These are phyloP conservation scores for Cacoxenus indagator DNA, from an alignment of 2,888 invertebrate species.

Conservation along the genomic window DNA sequence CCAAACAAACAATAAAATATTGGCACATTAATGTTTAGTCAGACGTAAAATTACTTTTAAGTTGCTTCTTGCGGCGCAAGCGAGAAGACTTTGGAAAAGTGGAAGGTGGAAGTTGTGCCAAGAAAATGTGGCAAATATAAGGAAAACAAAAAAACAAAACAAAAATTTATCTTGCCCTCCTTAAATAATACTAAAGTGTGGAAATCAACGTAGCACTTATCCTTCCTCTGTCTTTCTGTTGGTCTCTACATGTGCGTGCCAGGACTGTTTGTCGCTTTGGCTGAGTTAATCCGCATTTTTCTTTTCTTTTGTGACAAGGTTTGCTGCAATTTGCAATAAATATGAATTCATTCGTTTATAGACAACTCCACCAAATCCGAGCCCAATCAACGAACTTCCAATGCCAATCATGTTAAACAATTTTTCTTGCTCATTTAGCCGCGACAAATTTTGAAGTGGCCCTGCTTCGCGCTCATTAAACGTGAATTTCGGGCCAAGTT, in stretches of 20 bases:
- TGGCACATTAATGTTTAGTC: constrained; percentile 72
- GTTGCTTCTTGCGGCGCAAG: constrained; percentile 54
- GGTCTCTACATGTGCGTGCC: background rate
- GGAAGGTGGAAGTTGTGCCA: background rate
- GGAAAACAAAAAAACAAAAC: background rate
- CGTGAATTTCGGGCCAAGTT: background rate
- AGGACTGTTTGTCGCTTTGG: constrained; percentile 4
- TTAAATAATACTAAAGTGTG: constrained; percentile 53
- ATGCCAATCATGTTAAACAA: constrained; percentile 37
- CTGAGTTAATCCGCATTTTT: background rate
- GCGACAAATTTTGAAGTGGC: constrained; percentile 34
- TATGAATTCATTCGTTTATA: constrained; percentile 5
- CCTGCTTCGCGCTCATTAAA: constrained; percentile 14
- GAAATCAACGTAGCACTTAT: constrained; percentile 43
- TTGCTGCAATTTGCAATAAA: constrained; percentile 9
- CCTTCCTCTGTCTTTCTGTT: background rate
- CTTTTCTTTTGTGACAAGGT: background rate
- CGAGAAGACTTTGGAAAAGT: constrained; percentile 16
- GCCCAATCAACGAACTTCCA: background rate
- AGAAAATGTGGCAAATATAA: constrained; percentile 2
- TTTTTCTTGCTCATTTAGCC: constrained; percentile 40
- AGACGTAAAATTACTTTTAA: constrained; percentile 72
- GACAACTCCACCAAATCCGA: background rate
- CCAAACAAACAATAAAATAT: constrained; percentile 71
- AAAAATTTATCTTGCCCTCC: constrained; percentile 40